Base-by-base conservation (phyloP, 2,888 invertebrate genomes). In the Pharmacophagus antenor region DNA sequence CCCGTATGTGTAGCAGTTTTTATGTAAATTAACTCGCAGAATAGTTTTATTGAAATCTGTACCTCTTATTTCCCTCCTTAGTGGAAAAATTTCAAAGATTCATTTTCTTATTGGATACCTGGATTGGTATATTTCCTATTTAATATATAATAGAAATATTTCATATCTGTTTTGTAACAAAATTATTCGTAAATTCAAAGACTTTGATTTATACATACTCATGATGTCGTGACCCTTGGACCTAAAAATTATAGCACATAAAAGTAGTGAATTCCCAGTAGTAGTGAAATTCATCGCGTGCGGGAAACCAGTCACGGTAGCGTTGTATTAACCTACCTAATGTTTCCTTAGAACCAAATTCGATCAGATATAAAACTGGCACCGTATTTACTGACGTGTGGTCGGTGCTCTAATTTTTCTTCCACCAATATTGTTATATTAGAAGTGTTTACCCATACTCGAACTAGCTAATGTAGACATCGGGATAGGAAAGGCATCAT, bases 281-380 rank as follows among this genome's bases (percentile, higher is more conserved):
- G 12, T 12, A 23, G 41, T n/a, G 27, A 42, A 47, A 53, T 42
- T 48, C 22, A 17, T 58, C 48, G 53, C 58, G 53, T 58, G 58
- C 53, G 10, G 20, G 20, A 53, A 48, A 48, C 48, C 52, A 44
- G 50, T 56, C 56, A 50, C 50, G 49, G 49, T 47, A 51, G 18
- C 58, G 4, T 57, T 51, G 31, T 44, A 37, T 56, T 50, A n/a
- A 44, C 51, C 57, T 5, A 50, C 51, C 44, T 50, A 59, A 59
- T 55, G 59, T 59, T 59, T 59, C 54, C 48, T 21, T 50, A 42
- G 27, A 59, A 58, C 46, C 47, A 44, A 54, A 44, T 59, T 48
- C 59, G 25, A 59, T 59, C 59, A 44, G 49, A 59, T 59, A 53
- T 51, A 51, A 46, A 51, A 57, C 22, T 50, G 10, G 23, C 20